Conservation (phyloP, 2,113 vertebrate species). For the Typhlomys cinereus region DNA sequence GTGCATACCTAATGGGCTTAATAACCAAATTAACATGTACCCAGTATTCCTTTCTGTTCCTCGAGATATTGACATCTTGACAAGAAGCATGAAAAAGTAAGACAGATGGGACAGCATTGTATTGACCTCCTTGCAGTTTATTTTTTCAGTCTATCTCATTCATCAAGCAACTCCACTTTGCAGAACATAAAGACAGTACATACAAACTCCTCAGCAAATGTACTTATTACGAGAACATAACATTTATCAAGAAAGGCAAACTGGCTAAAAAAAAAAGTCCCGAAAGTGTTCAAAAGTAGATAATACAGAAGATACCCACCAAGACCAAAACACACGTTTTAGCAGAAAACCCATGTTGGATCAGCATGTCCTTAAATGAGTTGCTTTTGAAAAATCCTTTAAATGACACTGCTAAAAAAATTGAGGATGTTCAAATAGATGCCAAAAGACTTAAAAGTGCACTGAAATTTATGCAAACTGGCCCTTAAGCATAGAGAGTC, state of each 20-base stretch:
- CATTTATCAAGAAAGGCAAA: constrained; percentile 70
- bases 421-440: constrained; percentile 15
- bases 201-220: constrained; percentile 65
- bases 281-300: constrained; percentile 61
- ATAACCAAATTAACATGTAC: constrained; percentile 66
- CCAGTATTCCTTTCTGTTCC: constrained; percentile 52
- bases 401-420: constrained; percentile 32
- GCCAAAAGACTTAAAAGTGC: constrained; percentile 33
- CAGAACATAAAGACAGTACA: constrained; percentile 64
- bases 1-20: constrained; percentile 53
- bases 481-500: background rate
- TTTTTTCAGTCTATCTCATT: constrained; percentile 69
- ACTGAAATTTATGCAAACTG: constrained; percentile 21
- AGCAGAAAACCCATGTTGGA: constrained; percentile 51
- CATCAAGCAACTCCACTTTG: constrained; percentile 58
- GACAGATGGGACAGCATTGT: constrained; percentile 56
- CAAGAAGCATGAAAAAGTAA: constrained; percentile 62
- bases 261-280: constrained; percentile 75
- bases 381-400: constrained; percentile 45
- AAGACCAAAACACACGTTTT: constrained; percentile 56
- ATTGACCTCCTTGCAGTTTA: constrained; percentile 59
- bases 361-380: constrained; percentile 55
- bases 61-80: constrained; percentile 64
- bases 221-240: constrained; percentile 70
- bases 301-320: constrained; percentile 66